These are phyloP conservation scores for Peromyscus melanophrys DNA, from an alignment of 2,797 vertebrate species.

Conservation along the genomic window DNA sequence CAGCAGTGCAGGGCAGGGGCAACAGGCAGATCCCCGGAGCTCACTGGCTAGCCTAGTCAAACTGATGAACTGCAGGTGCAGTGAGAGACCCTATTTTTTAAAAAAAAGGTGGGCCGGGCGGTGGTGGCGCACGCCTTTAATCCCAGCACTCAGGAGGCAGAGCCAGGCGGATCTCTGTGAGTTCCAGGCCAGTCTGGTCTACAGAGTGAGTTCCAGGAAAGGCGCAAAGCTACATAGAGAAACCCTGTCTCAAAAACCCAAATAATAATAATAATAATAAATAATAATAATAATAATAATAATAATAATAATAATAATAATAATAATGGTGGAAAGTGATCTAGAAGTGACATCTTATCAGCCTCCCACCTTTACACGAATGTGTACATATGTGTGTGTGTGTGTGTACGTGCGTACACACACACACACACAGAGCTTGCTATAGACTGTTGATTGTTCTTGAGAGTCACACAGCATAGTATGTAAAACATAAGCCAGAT, in stretches of 20 bases:
- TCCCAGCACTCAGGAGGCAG: too few relatives aligned
- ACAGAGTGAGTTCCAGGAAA: too few relatives aligned
- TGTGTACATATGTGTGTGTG: accelerated
- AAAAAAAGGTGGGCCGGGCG: neutral
- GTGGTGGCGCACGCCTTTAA: too few relatives aligned
- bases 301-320: too few relatives aligned
- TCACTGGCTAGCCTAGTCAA: neutral
- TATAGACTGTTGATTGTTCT: neutral
- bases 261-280: too few relatives aligned
- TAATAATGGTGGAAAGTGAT: neutral
- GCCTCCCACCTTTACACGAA: neutral
- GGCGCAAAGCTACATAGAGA: too few relatives aligned
- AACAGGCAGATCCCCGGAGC: neutral
- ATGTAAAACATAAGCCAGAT: neutral
- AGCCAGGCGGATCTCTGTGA: too few relatives aligned
- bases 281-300: too few relatives aligned
- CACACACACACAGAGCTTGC: neutral
- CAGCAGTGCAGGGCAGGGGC: neutral
- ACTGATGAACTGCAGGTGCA: neutral
- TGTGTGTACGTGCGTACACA: too few relatives aligned
- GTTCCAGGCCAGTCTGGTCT: too few relatives aligned
- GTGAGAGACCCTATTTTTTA: neutral
- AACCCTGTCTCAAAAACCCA: too few relatives aligned
- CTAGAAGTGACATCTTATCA: neutral
- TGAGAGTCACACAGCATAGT: neutral